These are phyloP conservation scores for Drosophila ohnishii DNA, from an alignment of 1,140 invertebrate species.

Conservation along the genomic window DNA sequence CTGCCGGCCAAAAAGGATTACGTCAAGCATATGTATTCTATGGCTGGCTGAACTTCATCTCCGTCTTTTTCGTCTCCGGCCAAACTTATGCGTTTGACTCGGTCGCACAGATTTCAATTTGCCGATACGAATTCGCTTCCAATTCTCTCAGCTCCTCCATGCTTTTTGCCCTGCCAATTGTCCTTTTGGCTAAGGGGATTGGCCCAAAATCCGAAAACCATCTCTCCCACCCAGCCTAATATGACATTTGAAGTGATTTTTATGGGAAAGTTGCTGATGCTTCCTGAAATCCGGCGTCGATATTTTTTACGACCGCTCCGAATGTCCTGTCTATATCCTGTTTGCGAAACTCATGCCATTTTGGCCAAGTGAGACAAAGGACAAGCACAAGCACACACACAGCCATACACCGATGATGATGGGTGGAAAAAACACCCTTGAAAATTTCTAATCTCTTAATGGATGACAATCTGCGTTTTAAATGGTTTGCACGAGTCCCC, in stretches of 20 bases:
- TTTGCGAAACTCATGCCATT: constrained; percentile 73
- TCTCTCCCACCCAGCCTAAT: constrained; percentile 56
- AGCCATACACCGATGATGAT: constrained; percentile 2
- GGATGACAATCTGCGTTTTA: constrained; percentile 81
- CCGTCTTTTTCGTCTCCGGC: constrained; percentile 36
- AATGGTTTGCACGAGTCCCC: constrained; percentile 70
- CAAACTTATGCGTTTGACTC: constrained; percentile 70
- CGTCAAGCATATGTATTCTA: constrained; percentile 79
- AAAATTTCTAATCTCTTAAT: constrained; percentile 81
- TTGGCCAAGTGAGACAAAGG: constrained; percentile 66
- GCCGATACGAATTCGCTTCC: constrained; percentile 67
- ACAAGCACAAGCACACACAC: constrained; percentile 23
- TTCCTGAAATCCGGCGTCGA: constrained; percentile 55
- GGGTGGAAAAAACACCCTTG: constrained; percentile 65
- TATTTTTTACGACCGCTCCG: constrained; percentile 60
- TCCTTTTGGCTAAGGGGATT: constrained; percentile 55
- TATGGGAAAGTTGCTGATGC: constrained; percentile 78
- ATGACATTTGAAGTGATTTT: constrained; percentile 81
- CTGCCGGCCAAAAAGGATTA: constrained; percentile 74
- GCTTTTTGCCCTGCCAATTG: constrained; percentile 60
- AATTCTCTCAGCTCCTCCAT: not conserved
- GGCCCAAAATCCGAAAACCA: constrained; percentile 43
- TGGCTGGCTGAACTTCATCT: constrained; percentile 54
- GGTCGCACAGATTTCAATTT: constrained; percentile 75
- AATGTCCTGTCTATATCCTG: constrained; percentile 60